Evolutionary conservation across 2,113 vertebrate species (phyloP), one percentile per base, ranked within the genome.

Genomic region (Mobula hypostoma): DNA sequence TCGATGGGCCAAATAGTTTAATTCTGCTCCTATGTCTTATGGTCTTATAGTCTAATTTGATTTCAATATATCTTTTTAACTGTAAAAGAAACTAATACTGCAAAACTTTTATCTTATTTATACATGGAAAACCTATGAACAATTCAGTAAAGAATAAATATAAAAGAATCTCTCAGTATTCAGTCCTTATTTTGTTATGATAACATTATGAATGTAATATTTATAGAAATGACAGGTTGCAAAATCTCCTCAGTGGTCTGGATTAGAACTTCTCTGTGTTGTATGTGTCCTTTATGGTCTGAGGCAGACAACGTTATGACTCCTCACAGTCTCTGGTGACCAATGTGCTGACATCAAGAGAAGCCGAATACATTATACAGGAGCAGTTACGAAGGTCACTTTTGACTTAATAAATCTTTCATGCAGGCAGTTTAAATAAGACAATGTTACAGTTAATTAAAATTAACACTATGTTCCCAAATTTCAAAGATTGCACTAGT

Each of bases 281-380:
- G 58, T 27, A 58, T 6, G 58, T 63, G 85, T 66, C 85, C 58
- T 88, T 66, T 66, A 63, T 66, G 85, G n/a, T 88, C 29, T 88
- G 29, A 88, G 36, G 36, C 85, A 88, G 85, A 88, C 85, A 66
- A 88, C 66, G 85, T 88, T 88, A 88, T n/a, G 85, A n/a, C 61
- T 88, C 66, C 58, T 32, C 85, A 32, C 29, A n/a, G 85, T 88
- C 85, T 66, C 61, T 32, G 17, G 85, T 66, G 85, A 66, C 85
- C 85, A 88, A 27, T 19, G 6, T 66, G 85, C 61, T 88, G 85
- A 88, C 58, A 88, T 88, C 85, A 29, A 56, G 83, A 29, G 29
- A 87, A 48, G 48, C 56, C 63, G 83, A 87, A 87, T 87, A 66
- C 63, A 88, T 66, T 88, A 66, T 88, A 32, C 17, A 40, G 15